Conservation (phyloP, 1,140 invertebrate species). For the Acarapis woodi region DNA sequence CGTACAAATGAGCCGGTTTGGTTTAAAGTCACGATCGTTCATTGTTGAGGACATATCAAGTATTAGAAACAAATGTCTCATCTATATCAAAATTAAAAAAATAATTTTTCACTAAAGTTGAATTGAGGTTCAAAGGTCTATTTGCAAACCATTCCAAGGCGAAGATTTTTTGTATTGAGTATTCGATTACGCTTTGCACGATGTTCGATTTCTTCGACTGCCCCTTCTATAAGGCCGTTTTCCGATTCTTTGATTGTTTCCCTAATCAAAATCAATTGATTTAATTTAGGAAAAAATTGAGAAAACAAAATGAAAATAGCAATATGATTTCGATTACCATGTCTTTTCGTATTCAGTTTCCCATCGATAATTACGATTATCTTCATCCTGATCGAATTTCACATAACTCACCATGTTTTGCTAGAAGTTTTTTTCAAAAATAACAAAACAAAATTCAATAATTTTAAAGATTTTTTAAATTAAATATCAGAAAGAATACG, state of each 20-base stretch:
- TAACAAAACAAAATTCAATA: too few species aligned
- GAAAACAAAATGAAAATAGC: conserved; percentile 9
- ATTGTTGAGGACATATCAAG: conserved; percentile 78
- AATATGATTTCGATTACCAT: conserved; percentile 28
- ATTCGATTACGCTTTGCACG: conserved; percentile 50
- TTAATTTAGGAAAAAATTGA: conserved; percentile 4
- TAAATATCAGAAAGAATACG: too few species aligned
- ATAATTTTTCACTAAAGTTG: neutral
- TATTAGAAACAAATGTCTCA: conserved; percentile 70
- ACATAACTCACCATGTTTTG: neutral
- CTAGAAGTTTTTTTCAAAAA: too few species aligned
- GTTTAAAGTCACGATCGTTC: conserved; percentile 76
- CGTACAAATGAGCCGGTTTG: conserved; percentile 59
- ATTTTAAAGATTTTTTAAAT: too few species aligned
- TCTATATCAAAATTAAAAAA: conserved; percentile 19
- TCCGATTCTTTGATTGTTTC: conserved; percentile 89
- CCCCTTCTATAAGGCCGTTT: conserved; percentile 55
- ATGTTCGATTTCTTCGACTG: conserved; percentile 63
- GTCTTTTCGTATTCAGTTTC: conserved; percentile 90
- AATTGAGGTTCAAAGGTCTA: neutral
- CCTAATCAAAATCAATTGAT: conserved; percentile 24
- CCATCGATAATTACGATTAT: conserved; percentile 75
- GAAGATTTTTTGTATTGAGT: conserved; percentile 33
- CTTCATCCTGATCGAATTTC: conserved; percentile 27
- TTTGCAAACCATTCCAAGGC: conserved; percentile 42